Evolutionary conservation across 2,888 invertebrate genomes (phyloP).

Genomic region (Torymus tubicola): DNA sequence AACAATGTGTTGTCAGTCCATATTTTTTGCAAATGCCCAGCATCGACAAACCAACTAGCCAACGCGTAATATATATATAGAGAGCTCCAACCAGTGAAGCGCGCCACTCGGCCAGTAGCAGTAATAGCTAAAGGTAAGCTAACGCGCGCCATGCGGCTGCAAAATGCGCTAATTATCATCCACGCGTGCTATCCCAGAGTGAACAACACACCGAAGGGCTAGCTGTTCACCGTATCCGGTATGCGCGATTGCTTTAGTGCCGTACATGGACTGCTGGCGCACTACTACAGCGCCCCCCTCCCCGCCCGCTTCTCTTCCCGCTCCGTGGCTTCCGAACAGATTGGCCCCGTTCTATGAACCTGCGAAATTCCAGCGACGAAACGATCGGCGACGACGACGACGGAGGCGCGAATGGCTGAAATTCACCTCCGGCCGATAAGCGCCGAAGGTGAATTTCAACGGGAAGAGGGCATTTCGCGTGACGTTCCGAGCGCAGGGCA

Average conservation of each 20-base stretch:
- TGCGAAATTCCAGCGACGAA: too few relatives aligned
- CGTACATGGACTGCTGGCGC: not conserved
- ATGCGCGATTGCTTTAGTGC: slow-evolving; percentile 38
- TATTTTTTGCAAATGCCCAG: too few relatives aligned
- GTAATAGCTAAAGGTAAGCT: slow-evolving; percentile 4
- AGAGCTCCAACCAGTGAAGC: too few relatives aligned
- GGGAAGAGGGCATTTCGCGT: too few relatives aligned
- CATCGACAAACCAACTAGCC: too few relatives aligned
- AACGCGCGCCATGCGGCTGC: not conserved
- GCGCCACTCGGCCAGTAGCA: not conserved
- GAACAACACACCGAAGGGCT: slow-evolving; percentile 11
- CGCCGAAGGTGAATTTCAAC: slow-evolving; percentile 9
- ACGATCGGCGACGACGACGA: too few relatives aligned
- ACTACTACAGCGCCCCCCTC: not conserved
- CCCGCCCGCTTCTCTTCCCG: not conserved
- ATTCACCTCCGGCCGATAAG: not conserved
- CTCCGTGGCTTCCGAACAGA: not conserved
- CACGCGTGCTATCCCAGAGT: not conserved
- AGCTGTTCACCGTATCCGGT: slow-evolving; percentile 1
- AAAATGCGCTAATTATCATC: slow-evolving; percentile 32
- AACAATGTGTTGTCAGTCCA: too few relatives aligned
- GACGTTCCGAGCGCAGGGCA: too few relatives aligned
- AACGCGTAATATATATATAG: too few relatives aligned
- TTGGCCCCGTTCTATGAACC: too few relatives aligned
- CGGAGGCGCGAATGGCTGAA: too few relatives aligned